Percentiles rank a stretch among this genome's conserved stretches.
phyloP scores from a whole-genome alignment of 2,113 vertebrate genomes.

The Pluvialis apricaria region DNA sequence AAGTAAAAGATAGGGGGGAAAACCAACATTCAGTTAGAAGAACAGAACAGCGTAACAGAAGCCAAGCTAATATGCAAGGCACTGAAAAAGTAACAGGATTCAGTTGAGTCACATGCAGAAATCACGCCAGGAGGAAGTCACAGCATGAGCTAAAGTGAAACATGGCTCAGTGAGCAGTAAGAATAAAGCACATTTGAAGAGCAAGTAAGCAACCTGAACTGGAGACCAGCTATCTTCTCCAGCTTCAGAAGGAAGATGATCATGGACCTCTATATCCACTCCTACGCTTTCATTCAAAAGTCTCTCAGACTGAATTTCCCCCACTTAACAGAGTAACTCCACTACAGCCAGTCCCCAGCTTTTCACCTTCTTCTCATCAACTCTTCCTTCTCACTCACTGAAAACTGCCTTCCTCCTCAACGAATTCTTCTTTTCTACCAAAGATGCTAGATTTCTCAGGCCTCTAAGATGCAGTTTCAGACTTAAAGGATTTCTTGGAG shows the following conservation, averaged over 20 bases:
- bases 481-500: not conserved
- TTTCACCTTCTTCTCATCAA: not conserved
- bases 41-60: not conserved
- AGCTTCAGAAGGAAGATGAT: not conserved
- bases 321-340: not conserved
- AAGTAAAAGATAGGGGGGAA: not conserved
- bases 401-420: not conserved
- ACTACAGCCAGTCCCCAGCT: not conserved
- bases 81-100: not conserved
- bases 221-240: not conserved
- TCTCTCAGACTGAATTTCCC: not conserved
- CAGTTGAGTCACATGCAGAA: not conserved
- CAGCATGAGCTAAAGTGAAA: not conserved
- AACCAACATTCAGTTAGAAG: not conserved
- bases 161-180: not conserved
- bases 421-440: not conserved
- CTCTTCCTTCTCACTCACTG: not conserved
- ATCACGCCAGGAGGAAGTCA: conserved; percentile 7
- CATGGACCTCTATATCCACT: not conserved
- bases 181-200: not conserved
- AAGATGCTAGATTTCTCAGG: not conserved
- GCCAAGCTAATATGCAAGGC: not conserved
- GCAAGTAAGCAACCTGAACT: not conserved
- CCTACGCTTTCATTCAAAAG: not conserved
- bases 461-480: not conserved